These are phyloP conservation scores for Lepus oiostolus DNA, from an alignment of 2,797 vertebrate species.

Conservation along the genomic window DNA sequence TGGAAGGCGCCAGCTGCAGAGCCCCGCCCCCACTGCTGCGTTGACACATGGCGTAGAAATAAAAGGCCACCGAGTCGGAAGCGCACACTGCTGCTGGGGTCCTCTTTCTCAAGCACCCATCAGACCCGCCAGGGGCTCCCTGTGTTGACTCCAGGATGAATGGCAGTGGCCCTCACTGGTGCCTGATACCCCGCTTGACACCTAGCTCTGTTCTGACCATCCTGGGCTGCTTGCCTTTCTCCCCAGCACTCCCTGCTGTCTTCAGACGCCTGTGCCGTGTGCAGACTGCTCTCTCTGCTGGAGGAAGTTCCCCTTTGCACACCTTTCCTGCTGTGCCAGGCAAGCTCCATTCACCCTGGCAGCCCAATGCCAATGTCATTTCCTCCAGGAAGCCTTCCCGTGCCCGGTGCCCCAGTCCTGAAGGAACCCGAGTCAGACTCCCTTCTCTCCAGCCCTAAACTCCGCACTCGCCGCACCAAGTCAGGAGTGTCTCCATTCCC, in stretches of 20 bases:
- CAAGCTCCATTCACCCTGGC: not conserved
- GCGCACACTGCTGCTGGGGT: not conserved
- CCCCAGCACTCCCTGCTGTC: not conserved
- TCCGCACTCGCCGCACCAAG: not conserved
- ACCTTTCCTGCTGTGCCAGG: not conserved
- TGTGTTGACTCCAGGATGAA: not conserved
- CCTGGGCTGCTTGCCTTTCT: slow-evolving; percentile 8
- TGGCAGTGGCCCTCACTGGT: not conserved
- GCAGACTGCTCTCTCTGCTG: not conserved
- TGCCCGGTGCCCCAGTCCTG: not conserved
- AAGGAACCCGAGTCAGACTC: not conserved
- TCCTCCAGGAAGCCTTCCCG: slow-evolving; percentile 5
- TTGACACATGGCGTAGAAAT: slow-evolving; percentile 43
- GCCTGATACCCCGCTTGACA: not conserved
- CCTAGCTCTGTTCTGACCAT: not conserved
- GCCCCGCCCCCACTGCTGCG: slow-evolving; percentile 3
- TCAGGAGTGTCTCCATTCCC: not conserved
- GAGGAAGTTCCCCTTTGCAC: not conserved
- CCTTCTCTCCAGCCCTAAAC: not conserved
- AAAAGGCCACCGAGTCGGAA: slow-evolving; percentile 34
- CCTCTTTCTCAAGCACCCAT: not conserved
- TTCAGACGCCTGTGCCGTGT: not conserved
- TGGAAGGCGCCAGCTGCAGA: not conserved
- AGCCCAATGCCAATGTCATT: not conserved
- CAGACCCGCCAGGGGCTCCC: not conserved